Percentiles rank a stretch among this genome's conserved stretches.
Conservation (phyloP, 2,888 invertebrate species). For the Nasonovia ribisnigri region DNA sequence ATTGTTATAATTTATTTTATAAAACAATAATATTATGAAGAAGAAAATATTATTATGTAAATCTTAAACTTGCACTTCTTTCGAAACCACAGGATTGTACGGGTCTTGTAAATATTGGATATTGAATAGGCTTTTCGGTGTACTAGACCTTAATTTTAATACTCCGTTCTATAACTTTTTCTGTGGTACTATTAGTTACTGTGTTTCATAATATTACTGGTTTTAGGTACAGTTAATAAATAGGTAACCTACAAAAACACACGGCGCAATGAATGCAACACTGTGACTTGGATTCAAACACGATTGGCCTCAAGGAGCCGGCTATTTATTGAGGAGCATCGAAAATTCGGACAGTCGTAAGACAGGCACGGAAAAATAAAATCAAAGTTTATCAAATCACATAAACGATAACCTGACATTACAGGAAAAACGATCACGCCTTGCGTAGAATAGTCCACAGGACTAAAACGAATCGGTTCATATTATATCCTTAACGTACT, state of each 20-base stretch:
- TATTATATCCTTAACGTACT: not conserved
- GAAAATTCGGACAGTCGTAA: not conserved
- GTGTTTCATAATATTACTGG: not conserved
- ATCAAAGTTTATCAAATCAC: not conserved
- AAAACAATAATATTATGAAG: not conserved
- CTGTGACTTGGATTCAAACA: not conserved
- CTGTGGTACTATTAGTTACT: not conserved
- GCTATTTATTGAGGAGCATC: not conserved
- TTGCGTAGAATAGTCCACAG: not conserved
- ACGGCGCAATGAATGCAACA: not conserved
- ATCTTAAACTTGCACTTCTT: not conserved
- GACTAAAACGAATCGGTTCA: not conserved
- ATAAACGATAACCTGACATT: not conserved
- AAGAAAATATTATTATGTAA: not conserved
- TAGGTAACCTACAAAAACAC: not conserved
- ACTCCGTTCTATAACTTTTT: not conserved
- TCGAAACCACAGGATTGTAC: not conserved
- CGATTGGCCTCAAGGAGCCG: not conserved
- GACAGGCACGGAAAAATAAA: not conserved
- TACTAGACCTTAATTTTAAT: not conserved
- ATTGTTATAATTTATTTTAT: not conserved
- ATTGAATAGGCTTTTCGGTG: not conserved
- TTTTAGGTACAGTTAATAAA: no score
- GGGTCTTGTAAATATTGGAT: not conserved
- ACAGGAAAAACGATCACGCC: not conserved